phyloP scores from a whole-genome alignment of 2,888 invertebrate genomes.

The Acleris emargana region DNA sequence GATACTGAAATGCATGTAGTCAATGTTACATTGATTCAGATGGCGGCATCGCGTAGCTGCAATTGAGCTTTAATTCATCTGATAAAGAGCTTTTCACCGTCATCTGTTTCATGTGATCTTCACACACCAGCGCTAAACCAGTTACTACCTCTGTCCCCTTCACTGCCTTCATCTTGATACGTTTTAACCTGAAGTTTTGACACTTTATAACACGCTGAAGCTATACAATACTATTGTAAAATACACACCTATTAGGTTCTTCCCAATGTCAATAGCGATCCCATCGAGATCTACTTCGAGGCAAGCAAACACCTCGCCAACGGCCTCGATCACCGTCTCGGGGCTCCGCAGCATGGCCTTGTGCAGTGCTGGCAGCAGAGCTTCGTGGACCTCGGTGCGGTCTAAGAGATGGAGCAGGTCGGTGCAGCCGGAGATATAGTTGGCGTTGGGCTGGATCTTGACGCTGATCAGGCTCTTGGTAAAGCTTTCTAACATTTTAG shows the following conservation, averaged over 20 bases:
- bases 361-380: slow-evolving; percentile 92
- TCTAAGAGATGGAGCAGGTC: slow-evolving; percentile 86
- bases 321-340: slow-evolving; percentile 93
- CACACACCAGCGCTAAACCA: too few relatives aligned
- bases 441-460: slow-evolving; percentile 88
- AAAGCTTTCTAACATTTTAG: slow-evolving; percentile 87
- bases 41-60: too few relatives aligned
- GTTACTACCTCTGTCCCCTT: too few relatives aligned
- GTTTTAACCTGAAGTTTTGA: too few relatives aligned
- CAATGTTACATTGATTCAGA: too few relatives aligned
- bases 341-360: slow-evolving; percentile 97
- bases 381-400: slow-evolving; percentile 88
- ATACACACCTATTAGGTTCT: slow-evolving; percentile 89
- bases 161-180: too few relatives aligned
- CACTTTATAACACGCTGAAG: too few relatives aligned
- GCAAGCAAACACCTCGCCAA: slow-evolving; percentile 89
- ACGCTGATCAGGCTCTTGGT: slow-evolving; percentile 90
- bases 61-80: too few relatives aligned
- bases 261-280: slow-evolving; percentile 90
- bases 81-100: too few relatives aligned
- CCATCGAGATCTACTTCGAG: slow-evolving; percentile 90
- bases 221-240: too few relatives aligned
- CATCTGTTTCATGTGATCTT: too few relatives aligned
- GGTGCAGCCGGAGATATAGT: slow-evolving; percentile 86
- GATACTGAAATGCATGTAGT: too few relatives aligned